Base-by-base conservation (phyloP, 2,797 vertebrate species). In the Gobio occitaniae region DNA sequence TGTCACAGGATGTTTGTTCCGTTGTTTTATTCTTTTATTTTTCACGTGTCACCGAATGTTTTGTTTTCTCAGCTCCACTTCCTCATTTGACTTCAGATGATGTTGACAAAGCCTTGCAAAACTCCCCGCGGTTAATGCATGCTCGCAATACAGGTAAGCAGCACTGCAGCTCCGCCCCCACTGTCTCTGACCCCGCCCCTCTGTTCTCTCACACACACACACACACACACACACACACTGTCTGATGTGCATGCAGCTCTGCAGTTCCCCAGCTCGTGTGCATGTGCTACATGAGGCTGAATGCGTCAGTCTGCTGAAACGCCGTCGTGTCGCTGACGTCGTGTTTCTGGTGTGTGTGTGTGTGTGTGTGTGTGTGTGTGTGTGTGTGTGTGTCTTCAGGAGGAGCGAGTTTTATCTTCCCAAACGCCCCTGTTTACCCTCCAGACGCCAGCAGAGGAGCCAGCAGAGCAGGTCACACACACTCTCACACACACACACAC, bases 31-130 rank as follows among this genome's bases (percentile, higher is more conserved):
- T 83, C 89, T 80, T 74, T 89, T 84, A 92, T 95, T 95, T 94
- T 92, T 70, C 79, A 93, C 89, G 91, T 82, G 78, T 78, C 90
- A 83, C 87, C 92, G 92, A 89, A 91, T 92, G 90, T 93, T 92
- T 91, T 93, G 83, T 92, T 92, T 92, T 97, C 96, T 94, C 95
- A 97, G 96, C 96, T 95, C 96, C 96, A 94, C 96, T 97, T 96
- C 96, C 96, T 94, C 96, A 97, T 95, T 96, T 97, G 96, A 97
- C 96, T 95, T 97, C 96, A 93, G 96, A 97, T 95, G 96, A 97
- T 95, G 96, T 97, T 95, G 96, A 97, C 95, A 97, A 97, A 90
- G 96, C 96, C 94, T 96, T 97, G 94, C 96, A 97, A 96, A 97
- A 97, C 94, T 97, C 96, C 92, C 96, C 96, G 88, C 96, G 96